Percentiles rank a stretch among this genome's conserved stretches.
Conservation (phyloP, 2,113 vertebrate species). For the Petrocephalus zakoni region DNA sequence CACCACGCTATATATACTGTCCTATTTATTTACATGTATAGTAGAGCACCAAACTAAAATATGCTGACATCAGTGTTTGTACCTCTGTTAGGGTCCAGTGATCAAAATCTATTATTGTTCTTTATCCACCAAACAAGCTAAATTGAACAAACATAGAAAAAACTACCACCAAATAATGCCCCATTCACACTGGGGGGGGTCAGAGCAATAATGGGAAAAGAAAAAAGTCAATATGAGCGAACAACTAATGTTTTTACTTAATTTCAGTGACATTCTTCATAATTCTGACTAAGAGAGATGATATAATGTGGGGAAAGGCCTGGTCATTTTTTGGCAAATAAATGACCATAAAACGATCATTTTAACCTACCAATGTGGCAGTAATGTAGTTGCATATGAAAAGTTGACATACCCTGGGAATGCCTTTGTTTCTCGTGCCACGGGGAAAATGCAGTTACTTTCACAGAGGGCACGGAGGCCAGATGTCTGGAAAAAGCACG, state of each 20-base stretch:
- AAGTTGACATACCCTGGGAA: not conserved
- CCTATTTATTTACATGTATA: not conserved
- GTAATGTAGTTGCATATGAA: not conserved
- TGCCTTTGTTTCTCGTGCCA: not conserved
- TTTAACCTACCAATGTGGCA: not conserved
- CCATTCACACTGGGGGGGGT: not conserved
- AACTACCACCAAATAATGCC: not conserved
- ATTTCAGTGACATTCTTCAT: not conserved
- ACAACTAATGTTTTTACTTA: not conserved
- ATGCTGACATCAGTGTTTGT: not conserved
- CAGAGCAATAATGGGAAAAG: not conserved
- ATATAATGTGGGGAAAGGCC: not conserved
- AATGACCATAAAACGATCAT: not conserved
- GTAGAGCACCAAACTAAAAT: not conserved
- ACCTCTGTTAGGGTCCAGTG: not conserved
- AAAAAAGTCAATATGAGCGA: not conserved
- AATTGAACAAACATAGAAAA: not conserved
- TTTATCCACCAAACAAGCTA: not conserved
- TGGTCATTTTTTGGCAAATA: not conserved
- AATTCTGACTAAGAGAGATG: not conserved
- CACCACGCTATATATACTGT: not conserved
- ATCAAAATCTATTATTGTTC: not conserved
- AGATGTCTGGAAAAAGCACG: not conserved
- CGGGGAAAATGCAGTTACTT: not conserved
- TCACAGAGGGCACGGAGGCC: not conserved